phyloP scores from a whole-genome alignment of 2,888 invertebrate genomes.

The Diloba caeruleocephala region DNA sequence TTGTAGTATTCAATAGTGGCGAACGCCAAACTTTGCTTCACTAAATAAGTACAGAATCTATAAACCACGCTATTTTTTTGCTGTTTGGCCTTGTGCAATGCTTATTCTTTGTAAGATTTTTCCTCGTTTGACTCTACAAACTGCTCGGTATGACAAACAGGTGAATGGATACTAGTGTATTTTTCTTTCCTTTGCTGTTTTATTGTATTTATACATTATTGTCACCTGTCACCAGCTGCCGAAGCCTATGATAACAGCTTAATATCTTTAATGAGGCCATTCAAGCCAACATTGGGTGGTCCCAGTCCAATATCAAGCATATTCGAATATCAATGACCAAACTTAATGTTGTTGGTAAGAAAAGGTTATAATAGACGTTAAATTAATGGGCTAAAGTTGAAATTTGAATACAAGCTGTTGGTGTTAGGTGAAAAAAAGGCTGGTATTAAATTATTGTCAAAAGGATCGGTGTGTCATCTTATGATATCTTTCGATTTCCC shows the following conservation, averaged over 20 bases:
- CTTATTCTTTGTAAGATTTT: too few species aligned
- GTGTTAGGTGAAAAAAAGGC: neutral
- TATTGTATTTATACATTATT: slow-evolving; percentile 31
- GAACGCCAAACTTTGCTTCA: too few species aligned
- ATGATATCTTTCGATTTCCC: slow-evolving; percentile 56
- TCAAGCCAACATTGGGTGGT: slow-evolving; percentile 63
- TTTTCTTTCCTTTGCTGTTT: slow-evolving; percentile 11
- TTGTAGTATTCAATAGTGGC: too few species aligned
- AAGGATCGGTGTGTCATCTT: slow-evolving; percentile 69
- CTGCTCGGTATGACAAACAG: slow-evolving; percentile 10
- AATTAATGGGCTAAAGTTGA: neutral
- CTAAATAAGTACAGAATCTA: too few species aligned
- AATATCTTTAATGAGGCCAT: slow-evolving; percentile 56
- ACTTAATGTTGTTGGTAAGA: neutral
- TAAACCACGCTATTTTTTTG: too few species aligned
- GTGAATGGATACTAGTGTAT: slow-evolving; percentile 16
- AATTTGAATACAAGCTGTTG: neutral
- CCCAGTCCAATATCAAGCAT: slow-evolving; percentile 66
- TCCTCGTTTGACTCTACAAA: neutral
- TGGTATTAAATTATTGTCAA: slow-evolving; percentile 54
- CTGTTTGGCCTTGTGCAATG: too few species aligned
- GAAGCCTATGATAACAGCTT: slow-evolving; percentile 61
- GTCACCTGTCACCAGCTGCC: slow-evolving; percentile 64
- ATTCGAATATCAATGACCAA: slow-evolving; percentile 45
- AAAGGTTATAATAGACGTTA: neutral